Evolutionary conservation across 1,140 invertebrate genomes (phyloP), one percentile per base, ranked within the genome.

Genomic region (Sarcophaga bullata): DNA sequence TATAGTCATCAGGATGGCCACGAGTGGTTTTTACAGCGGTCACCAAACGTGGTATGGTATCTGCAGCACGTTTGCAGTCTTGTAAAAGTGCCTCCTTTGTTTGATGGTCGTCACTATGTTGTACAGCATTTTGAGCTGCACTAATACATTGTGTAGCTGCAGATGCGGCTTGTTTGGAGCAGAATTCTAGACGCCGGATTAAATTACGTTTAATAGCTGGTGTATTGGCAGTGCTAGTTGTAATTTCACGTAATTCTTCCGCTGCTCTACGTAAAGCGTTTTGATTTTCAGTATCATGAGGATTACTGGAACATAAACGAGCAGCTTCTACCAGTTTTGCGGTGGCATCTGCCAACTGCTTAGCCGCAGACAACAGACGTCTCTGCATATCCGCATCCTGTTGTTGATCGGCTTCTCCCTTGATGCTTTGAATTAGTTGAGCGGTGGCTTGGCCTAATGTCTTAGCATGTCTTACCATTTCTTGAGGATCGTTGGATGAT

Each of bases 261-360:
- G 98, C 98, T 0, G 98, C 98, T 80, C 93, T 92, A 47, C 95
- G 93, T 0, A 99, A 89, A 8, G 94, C 94, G 84, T 96, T 94
- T 89, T 99, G 98, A 86, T 95, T 95, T 72, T 93, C 92, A 0
- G 94, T 93, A 85, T 98, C 97, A 88, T 95, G 93, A 0, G 97
- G 97, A 89, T 94, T 94, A 48, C 93, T 94, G 13, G 97, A 96
- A 91, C 97, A 98, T 8, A 96, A 93, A 83, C 99, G 94, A 0
- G 98, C 98, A 3, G 98, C 98, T 90, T 99, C 98, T 3, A 99
- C 97, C 94, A 99, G 96, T 84, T 95, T 93, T 0, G 97, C 95
- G 0, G 98, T 99, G 8, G 98, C 98, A 91, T 99, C 98, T 3
- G 98, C 98, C 13, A 99, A 91, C 73, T 95, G 92, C 90, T 98